Percentiles rank a stretch among this genome's conserved stretches.
phyloP scores from a whole-genome alignment of 2,797 vertebrate genomes.

The Loriculus beryllinus region DNA sequence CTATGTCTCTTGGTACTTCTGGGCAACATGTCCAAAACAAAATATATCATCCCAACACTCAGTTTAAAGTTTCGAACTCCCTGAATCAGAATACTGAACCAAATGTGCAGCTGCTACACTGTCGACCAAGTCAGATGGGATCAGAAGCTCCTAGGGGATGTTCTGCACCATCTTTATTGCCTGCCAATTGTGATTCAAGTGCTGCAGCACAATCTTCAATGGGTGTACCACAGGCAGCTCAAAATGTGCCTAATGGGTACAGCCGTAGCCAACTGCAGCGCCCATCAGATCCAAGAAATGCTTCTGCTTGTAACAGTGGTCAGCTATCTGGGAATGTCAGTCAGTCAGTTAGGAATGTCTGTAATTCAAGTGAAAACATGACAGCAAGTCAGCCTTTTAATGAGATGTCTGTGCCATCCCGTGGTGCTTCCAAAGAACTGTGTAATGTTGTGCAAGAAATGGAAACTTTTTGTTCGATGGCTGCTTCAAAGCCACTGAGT shows the following conservation, averaged over 20 bases:
- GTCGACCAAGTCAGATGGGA: neutral
- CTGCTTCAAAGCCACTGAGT: conserved; percentile 9
- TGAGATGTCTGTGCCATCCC: neutral
- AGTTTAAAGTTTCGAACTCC: conserved; percentile 30
- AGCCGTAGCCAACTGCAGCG: conserved; percentile 11
- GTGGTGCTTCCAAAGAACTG: neutral
- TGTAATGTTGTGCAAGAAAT: conserved; percentile 29
- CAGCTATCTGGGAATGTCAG: conserved; percentile 31
- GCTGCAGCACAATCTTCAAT: conserved; percentile 5
- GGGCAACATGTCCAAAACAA: conserved; percentile 34
- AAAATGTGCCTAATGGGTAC: conserved; percentile 11
- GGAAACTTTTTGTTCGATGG: neutral
- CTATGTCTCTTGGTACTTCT: neutral
- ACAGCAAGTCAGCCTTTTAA: conserved; percentile 1
- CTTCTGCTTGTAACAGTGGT: neutral
- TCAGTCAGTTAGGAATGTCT: neutral
- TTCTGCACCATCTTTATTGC: neutral
- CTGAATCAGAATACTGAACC: neutral
- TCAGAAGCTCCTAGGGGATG: conserved; percentile 10
- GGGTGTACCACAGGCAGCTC: neutral
- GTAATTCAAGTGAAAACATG: conserved; percentile 9
- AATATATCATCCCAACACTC: neutral
- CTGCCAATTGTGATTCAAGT: conserved; percentile 36
- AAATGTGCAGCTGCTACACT: conserved; percentile 6
- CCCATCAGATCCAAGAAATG: conserved; percentile 1